A percentile compares a stretch with the other conserved stretches of the same genome.
phyloP scores from a whole-genome alignment of 2,113 vertebrate species.

The Mus spicilegus region DNA sequence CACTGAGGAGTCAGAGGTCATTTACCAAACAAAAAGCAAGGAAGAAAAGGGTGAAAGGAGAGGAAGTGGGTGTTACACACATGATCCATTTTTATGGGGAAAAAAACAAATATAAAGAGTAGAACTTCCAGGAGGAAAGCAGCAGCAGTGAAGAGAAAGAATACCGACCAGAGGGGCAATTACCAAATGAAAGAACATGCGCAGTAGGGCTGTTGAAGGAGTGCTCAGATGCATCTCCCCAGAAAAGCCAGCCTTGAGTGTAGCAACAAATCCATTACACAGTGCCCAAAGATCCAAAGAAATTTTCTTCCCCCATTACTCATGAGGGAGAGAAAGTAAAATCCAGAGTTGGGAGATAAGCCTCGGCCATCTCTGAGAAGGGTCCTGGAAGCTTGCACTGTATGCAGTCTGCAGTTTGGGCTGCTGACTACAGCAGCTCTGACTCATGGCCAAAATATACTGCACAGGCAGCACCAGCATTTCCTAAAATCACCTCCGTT shows the following conservation, averaged over 20 bases:
- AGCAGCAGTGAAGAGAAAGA: accelerated
- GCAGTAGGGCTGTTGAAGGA: neutral
- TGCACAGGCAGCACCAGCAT: neutral
- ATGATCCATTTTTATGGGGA: too few relatives aligned
- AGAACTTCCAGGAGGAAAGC: neutral
- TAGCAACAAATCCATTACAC: accelerated
- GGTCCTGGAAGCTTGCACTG: accelerated
- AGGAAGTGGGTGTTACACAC: neutral
- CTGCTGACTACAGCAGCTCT: neutral
- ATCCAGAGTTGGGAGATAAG: too few relatives aligned
- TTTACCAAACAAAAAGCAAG: neutral
- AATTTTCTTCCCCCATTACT: too few relatives aligned
- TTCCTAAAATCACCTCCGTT: neutral
- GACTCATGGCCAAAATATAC: neutral
- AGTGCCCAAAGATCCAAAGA: accelerated
- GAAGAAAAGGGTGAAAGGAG: neutral
- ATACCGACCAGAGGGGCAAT: neutral
- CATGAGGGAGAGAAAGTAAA: neutral
- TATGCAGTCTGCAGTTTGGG: neutral
- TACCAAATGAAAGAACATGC: accelerated
- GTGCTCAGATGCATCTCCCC: accelerated
- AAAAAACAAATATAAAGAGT: too few relatives aligned
- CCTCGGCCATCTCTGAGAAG: accelerated
- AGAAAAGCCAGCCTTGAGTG: neutral
- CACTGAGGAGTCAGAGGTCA: neutral